Conservation (phyloP, 2,113 vertebrate species). For the Micronycteris hirsuta region DNA sequence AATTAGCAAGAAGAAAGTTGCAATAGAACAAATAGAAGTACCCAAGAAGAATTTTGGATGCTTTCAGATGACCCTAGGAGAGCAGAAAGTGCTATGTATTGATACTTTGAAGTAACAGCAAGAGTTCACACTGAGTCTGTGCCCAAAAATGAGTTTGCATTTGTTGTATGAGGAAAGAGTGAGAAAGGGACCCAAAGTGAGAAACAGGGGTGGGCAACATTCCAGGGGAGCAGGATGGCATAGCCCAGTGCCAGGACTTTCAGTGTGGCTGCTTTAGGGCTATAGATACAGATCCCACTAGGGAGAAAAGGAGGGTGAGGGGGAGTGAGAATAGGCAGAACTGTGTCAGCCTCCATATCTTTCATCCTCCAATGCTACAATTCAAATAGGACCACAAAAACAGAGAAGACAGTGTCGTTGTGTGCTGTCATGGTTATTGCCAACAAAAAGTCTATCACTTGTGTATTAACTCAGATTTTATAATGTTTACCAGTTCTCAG, state of each 20-base stretch:
- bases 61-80: not conserved
- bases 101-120: not conserved
- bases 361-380: not conserved
- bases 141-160: not conserved
- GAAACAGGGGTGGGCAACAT: not conserved
- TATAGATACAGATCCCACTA: not conserved
- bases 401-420: not conserved
- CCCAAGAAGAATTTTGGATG: slow-evolving; percentile 17
- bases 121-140: not conserved
- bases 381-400: not conserved
- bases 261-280: not conserved
- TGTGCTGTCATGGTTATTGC: not conserved
- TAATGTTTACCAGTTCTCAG: not conserved
- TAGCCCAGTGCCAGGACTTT: not conserved
- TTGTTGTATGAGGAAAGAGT: not conserved
- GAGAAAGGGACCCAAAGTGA: not conserved
- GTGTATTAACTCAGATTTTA: not conserved
- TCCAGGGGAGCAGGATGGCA: not conserved
- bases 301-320: rapidly evolving
- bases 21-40: slow-evolving; percentile 1
- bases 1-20: slow-evolving; percentile 34
- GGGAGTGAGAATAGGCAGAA: not conserved
- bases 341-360: not conserved
- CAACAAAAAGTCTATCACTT: not conserved
- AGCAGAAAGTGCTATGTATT: slow-evolving; percentile 27